These are phyloP conservation scores for Poecilia latipinna DNA, from an alignment of 2,113 vertebrate species.

Conservation along the genomic window DNA sequence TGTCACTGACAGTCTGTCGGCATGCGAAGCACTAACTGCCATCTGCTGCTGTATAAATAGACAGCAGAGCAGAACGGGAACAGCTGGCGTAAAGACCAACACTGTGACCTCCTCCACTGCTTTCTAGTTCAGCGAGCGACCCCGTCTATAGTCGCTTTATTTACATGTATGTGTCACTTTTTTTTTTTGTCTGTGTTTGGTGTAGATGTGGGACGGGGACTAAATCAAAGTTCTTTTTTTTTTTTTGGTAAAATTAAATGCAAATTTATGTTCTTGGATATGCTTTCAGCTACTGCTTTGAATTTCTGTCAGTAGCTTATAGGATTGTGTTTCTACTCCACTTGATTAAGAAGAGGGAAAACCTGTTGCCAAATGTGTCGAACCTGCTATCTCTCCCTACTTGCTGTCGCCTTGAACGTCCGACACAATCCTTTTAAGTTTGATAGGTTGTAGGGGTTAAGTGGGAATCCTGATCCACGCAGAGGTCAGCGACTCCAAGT, in stretches of 20 bases:
- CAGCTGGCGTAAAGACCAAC: conserved; percentile 68
- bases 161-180: not conserved
- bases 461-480: not conserved
- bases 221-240: not conserved
- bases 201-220: not conserved
- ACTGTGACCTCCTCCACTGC: conserved; percentile 53
- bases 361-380: not conserved
- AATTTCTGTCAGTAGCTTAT: too few relatives aligned
- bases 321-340: too few relatives aligned
- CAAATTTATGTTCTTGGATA: not conserved
- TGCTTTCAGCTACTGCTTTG: not conserved
- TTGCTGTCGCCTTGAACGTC: not conserved
- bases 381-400: not conserved
- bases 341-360: not conserved
- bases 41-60: conserved; percentile 84
- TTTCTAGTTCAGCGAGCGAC: conserved; percentile 37
- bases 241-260: not conserved
- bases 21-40: conserved; percentile 74
- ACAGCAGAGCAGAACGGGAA: conserved; percentile 63
- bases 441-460: conserved; percentile 8
- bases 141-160: conserved; percentile 17
- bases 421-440: conserved; percentile 21
- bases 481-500: too few relatives aligned
- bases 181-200: not conserved
- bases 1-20: conserved; percentile 79